phyloP scores from a whole-genome alignment of 2,113 vertebrate genomes.

The Neofelis nebulosa region DNA sequence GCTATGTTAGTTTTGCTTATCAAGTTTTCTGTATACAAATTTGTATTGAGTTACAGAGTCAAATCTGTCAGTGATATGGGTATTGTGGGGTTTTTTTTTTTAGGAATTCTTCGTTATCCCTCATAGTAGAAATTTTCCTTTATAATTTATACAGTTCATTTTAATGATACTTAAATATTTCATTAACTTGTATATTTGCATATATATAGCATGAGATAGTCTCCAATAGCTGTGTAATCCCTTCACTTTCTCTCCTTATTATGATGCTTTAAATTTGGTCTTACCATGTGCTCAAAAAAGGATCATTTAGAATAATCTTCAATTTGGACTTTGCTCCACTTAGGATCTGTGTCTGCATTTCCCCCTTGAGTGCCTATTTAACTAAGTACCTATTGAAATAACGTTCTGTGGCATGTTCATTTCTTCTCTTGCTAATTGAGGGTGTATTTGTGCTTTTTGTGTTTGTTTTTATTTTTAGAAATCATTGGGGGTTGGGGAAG shows the following conservation, averaged over 20 bases:
- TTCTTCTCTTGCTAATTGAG: conserved; percentile 43
- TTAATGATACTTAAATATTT: neutral
- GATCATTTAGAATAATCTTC: neutral
- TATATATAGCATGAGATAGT: neutral
- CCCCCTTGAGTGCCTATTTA: neutral
- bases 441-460: conserved; percentile 51
- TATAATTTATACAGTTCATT: neutral
- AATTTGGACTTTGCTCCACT: neutral
- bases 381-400: conserved; percentile 23
- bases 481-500: neutral
- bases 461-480: conserved; percentile 71
- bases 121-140: neutral
- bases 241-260: neutral
- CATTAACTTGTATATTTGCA: neutral
- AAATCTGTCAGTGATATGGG: neutral
- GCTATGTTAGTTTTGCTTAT: neutral
- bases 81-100: neutral
- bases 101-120: neutral
- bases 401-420: neutral
- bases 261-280: neutral
- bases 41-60: neutral
- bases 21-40: neutral
- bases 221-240: neutral
- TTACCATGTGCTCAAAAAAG: neutral
- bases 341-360: neutral